Percentiles rank a stretch among this genome's conserved stretches.
These are phyloP conservation scores for Craniophora ligustri DNA, from an alignment of 2,888 invertebrate species.

Conservation along the genomic window DNA sequence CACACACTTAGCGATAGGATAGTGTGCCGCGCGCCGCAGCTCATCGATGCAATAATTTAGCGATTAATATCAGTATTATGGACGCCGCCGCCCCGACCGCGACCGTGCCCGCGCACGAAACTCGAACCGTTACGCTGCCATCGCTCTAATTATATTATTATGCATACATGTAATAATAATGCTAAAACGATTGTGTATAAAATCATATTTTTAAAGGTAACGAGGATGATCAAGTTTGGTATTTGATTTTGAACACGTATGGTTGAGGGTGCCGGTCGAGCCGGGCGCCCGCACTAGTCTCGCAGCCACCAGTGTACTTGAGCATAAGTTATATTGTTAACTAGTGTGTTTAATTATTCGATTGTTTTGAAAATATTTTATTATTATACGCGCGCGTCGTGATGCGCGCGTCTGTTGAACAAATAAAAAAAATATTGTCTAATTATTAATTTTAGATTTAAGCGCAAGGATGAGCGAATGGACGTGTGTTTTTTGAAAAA, in stretches of 20 bases:
- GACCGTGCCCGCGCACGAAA: slow-evolving; percentile 49
- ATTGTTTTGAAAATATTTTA: slow-evolving; percentile 89
- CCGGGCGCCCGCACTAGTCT: slow-evolving; percentile 54
- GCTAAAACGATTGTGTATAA: slow-evolving; percentile 78
- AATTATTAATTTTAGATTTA: slow-evolving; percentile 89
- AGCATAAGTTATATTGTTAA: slow-evolving; percentile 86
- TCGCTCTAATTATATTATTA: slow-evolving; percentile 69
- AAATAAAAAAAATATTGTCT: slow-evolving; percentile 88
- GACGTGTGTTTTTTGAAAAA: slow-evolving; percentile 86
- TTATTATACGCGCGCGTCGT: slow-evolving; percentile 86
- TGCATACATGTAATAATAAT: slow-evolving; percentile 59
- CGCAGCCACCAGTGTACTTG: slow-evolving; percentile 70
- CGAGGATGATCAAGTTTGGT: slow-evolving; percentile 70
- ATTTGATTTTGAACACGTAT: slow-evolving; percentile 72
- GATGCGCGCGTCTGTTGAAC: slow-evolving; percentile 88
- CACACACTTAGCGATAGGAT: slow-evolving; percentile 45
- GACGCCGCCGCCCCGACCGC: slow-evolving; percentile 57
- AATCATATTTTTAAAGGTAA: slow-evolving; percentile 75
- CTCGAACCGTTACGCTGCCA: slow-evolving; percentile 73
- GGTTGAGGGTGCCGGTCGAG: slow-evolving; percentile 58
- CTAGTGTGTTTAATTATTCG: slow-evolving; percentile 89
- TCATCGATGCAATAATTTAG: slow-evolving; percentile 66
- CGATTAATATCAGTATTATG: slow-evolving; percentile 66
- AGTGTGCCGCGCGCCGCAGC: slow-evolving; percentile 52
- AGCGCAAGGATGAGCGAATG: slow-evolving; percentile 88